Percentiles rank a stretch among this genome's conserved stretches.
phyloP scores from a whole-genome alignment of 2,797 vertebrate species.

The Phrynocephalus forsythii region DNA sequence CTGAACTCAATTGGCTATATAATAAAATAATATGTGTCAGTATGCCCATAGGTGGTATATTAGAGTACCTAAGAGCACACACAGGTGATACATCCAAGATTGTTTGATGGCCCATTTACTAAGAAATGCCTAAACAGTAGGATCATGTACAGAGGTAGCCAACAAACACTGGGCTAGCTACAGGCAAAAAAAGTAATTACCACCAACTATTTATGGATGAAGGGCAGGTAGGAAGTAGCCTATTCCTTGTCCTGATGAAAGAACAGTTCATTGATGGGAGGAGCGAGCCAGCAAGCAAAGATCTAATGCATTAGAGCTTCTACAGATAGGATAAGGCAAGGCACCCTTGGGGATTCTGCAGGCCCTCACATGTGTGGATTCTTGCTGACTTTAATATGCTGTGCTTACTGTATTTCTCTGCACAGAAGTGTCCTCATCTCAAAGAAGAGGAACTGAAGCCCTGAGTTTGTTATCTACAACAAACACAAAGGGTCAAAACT shows the following conservation, averaged over 20 bases:
- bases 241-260: not conserved
- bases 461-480: not conserved
- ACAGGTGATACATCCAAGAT: not conserved
- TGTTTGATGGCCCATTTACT: not conserved
- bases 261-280: not conserved
- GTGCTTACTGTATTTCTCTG: not conserved
- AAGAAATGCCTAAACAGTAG: not conserved
- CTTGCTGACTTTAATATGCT: not conserved
- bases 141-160: not conserved
- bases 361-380: not conserved
- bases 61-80: not conserved
- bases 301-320: conserved; percentile 21
- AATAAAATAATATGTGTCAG: not conserved
- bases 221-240: not conserved
- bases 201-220: not conserved
- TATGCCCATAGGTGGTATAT: not conserved
- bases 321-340: not conserved
- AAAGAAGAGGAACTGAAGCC: not conserved
- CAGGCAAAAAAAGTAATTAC: not conserved
- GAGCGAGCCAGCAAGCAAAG: not conserved
- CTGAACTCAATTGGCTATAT: not conserved
- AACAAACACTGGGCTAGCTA: not conserved
- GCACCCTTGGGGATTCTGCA: not conserved
- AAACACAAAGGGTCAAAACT: not conserved
- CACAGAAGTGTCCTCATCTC: not conserved